phyloP scores from a whole-genome alignment of 2,888 invertebrate species.

The Autographa pulchrina region DNA sequence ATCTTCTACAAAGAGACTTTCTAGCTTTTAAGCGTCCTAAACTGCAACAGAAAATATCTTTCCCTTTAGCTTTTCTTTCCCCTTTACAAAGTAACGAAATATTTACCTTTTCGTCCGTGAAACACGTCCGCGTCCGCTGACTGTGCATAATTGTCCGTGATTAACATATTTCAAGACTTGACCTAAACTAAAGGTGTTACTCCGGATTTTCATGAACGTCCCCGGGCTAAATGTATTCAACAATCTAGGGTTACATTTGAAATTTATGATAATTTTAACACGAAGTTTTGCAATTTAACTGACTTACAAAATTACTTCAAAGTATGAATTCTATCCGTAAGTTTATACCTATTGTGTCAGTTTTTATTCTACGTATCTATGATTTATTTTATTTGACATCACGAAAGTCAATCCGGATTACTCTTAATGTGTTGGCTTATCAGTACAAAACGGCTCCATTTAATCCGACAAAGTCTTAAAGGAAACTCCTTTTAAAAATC shows the following conservation, averaged over 20 bases:
- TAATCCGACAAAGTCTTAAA: conserved; percentile 4
- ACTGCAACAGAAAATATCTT: conserved; percentile 5
- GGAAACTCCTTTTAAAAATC: neutral
- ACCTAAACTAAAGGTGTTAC: conserved; percentile 54
- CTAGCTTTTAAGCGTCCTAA: too few relatives aligned
- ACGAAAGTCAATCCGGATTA: neutral
- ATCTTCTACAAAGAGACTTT: too few relatives aligned
- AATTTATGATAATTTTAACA: conserved; percentile 6
- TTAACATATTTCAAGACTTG: conserved; percentile 64
- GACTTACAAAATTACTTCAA: neutral
- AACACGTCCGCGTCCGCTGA: conserved; percentile 43
- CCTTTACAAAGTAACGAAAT: conserved; percentile 16
- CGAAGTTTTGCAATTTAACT: conserved; percentile 2
- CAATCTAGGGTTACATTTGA: conserved; percentile 13
- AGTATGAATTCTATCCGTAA: too few relatives aligned
- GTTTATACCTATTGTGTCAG: too few relatives aligned
- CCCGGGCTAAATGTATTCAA: conserved; percentile 6
- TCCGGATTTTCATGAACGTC: conserved; percentile 50
- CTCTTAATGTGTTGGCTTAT: neutral
- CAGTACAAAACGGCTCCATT: neutral
- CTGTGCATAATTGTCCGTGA: conserved; percentile 63
- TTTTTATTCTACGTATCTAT: too few relatives aligned
- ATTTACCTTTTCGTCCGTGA: conserved; percentile 35
- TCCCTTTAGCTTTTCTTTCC: neutral
- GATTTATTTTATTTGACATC: neutral